Percentiles rank a stretch among this genome's conserved stretches.
These are phyloP conservation scores for Doryteuthis pealeii DNA, from an alignment of 1,140 invertebrate genomes.

Conservation along the genomic window DNA sequence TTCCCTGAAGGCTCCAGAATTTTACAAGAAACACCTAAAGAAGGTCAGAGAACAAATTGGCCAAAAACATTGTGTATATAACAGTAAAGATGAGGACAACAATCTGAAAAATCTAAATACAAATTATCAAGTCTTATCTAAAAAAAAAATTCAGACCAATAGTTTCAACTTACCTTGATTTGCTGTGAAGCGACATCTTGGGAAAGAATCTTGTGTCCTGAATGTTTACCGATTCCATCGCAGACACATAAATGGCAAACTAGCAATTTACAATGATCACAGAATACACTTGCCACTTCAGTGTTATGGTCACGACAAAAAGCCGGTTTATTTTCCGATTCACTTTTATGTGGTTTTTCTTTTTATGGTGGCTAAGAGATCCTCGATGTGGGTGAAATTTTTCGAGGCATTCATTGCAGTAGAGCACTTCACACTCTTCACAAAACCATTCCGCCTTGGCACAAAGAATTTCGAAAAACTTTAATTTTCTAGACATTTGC, in stretches of 20 bases:
- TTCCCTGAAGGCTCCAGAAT: too few relatives aligned
- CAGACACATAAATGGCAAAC: conserved; percentile 77
- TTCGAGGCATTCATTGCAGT: conserved; percentile 87
- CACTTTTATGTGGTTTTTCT: conserved; percentile 24
- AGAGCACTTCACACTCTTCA: conserved; percentile 91
- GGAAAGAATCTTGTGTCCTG: conserved; percentile 49
- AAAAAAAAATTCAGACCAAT: too few relatives aligned
- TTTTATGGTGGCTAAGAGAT: conserved; percentile 36
- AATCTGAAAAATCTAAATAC: too few relatives aligned
- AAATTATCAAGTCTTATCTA: too few relatives aligned
- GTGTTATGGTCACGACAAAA: conserved; percentile 74
- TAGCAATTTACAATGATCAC: conserved; percentile 82
- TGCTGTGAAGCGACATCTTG: conserved; percentile 41
- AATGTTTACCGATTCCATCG: conserved; percentile 49
- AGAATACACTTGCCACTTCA: conserved; percentile 81
- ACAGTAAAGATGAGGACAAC: too few relatives aligned
- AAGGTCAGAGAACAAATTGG: too few relatives aligned
- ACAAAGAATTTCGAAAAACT: too few relatives aligned
- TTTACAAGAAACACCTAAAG: too few relatives aligned
- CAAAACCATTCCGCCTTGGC: conserved; percentile 83
- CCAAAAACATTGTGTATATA: too few relatives aligned
- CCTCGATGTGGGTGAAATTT: conserved; percentile 55
- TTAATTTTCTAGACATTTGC: too few relatives aligned
- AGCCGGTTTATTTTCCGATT: conserved; percentile 24
- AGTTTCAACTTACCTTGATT: conserved; percentile 43